These are phyloP conservation scores for Wasmannia auropunctata DNA, from an alignment of 1,140 invertebrate species.

Conservation along the genomic window DNA sequence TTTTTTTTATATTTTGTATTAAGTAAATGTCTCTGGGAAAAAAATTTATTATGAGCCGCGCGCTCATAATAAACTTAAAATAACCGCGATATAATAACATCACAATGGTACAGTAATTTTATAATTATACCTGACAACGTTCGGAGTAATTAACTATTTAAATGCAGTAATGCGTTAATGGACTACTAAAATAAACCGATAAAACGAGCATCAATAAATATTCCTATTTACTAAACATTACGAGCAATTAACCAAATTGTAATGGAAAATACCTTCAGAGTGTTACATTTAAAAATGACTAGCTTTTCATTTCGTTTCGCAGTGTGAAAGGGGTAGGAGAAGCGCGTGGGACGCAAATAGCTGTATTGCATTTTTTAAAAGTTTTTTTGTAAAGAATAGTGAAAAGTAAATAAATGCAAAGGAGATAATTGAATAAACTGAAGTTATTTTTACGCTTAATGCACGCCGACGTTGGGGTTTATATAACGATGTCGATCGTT, in stretches of 20 bases:
- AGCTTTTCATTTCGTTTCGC: background rate
- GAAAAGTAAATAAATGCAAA: background rate
- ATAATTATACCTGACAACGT: background rate
- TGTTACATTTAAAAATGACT: background rate
- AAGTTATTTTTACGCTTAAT: background rate
- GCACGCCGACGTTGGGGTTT: background rate
- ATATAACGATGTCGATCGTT: background rate
- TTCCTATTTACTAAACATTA: background rate
- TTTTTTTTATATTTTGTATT: background rate
- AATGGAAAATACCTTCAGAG: background rate
- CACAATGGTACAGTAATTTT: background rate
- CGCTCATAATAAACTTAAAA: background rate
- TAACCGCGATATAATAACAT: background rate
- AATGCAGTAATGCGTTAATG: slow-evolving; percentile 12
- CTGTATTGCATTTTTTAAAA: background rate
- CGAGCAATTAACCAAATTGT: background rate
- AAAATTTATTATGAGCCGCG: fast-evolving
- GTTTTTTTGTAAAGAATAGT: background rate
- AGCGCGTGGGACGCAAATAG: background rate
- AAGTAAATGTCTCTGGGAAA: slow-evolving; percentile 6
- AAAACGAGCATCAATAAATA: slow-evolving; percentile 19
- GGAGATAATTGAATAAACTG: background rate
- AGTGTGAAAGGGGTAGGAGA: background rate
- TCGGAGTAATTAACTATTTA: slow-evolving; percentile 30
- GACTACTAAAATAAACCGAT: background rate